These are phyloP conservation scores for Dynastes tityus DNA, from an alignment of 2,888 invertebrate genomes.

Conservation along the genomic window DNA sequence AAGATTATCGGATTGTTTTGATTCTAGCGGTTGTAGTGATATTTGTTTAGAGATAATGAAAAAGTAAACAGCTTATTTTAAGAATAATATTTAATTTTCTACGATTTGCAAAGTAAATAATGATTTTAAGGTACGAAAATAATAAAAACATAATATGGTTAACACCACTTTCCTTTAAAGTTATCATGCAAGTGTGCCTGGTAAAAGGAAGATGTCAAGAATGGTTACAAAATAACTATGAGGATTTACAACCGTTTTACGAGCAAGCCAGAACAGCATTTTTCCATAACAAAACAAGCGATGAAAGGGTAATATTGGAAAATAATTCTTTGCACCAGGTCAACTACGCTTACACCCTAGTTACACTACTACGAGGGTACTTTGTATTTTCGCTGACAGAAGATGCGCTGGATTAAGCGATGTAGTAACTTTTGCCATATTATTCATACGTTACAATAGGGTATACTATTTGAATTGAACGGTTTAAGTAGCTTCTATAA, in stretches of 20 bases:
- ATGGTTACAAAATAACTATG: slow-evolving; percentile 62
- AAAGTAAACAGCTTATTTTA: slow-evolving; percentile 48
- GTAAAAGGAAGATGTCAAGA: slow-evolving; percentile 46
- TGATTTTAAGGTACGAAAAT: slow-evolving; percentile 49
- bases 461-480: too few species aligned
- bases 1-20: slow-evolving; percentile 39
- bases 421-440: too few species aligned
- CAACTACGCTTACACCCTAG: neutral
- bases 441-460: too few species aligned
- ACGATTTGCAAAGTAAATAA: neutral
- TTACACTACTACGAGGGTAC: too few species aligned
- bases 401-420: too few species aligned
- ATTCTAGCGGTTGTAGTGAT: slow-evolving; percentile 52
- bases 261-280: slow-evolving; percentile 54
- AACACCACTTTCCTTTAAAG: slow-evolving; percentile 40
- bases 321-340: neutral
- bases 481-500: too few species aligned
- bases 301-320: slow-evolving; percentile 52
- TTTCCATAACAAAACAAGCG: slow-evolving; percentile 55
- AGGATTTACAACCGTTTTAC: slow-evolving; percentile 58
- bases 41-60: slow-evolving; percentile 58
- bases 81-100: neutral
- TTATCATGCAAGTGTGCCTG: slow-evolving; percentile 50
- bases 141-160: slow-evolving; percentile 46
- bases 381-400: too few species aligned